These are phyloP conservation scores for Glomeris marginata DNA, from an alignment of 2,888 invertebrate species.

Conservation along the genomic window DNA sequence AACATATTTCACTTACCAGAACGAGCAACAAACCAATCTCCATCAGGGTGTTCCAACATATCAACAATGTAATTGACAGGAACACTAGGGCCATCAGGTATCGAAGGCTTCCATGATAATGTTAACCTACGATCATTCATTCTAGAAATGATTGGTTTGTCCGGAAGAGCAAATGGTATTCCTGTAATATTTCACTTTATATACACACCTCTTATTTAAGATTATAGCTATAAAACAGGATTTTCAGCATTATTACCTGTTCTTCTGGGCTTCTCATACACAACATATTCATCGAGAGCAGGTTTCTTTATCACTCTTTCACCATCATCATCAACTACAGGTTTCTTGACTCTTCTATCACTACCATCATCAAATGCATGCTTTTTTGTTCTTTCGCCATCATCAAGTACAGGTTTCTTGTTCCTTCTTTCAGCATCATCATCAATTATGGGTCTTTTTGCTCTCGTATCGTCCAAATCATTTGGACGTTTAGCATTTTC, in stretches of 20 bases:
- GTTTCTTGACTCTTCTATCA: neutral
- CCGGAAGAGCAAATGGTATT: constrained; percentile 71
- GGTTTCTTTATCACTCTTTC: neutral
- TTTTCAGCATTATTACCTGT: neutral
- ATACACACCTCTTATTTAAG: neutral
- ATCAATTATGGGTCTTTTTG: too few relatives aligned
- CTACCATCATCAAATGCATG: too few relatives aligned
- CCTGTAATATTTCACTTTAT: constrained; percentile 32
- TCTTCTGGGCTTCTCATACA: neutral
- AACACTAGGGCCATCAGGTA: constrained; percentile 68
- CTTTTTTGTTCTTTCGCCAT: too few relatives aligned
- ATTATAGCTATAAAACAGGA: constrained; percentile 2
- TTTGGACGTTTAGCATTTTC: too few relatives aligned
- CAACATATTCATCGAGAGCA: neutral
- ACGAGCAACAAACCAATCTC: constrained; percentile 62
- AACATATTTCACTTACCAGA: constrained; percentile 19
- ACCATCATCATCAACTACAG: neutral
- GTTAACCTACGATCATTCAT: constrained; percentile 81
- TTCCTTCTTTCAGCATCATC: too few relatives aligned
- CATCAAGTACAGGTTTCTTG: too few relatives aligned
- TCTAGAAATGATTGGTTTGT: constrained; percentile 79
- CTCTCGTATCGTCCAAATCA: too few relatives aligned
- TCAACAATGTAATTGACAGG: constrained; percentile 92
- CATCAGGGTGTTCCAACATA: constrained; percentile 79
- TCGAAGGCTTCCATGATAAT: constrained; percentile 85